Conservation (phyloP, 2,797 vertebrate genomes). For the Acropternis orthonyx region DNA sequence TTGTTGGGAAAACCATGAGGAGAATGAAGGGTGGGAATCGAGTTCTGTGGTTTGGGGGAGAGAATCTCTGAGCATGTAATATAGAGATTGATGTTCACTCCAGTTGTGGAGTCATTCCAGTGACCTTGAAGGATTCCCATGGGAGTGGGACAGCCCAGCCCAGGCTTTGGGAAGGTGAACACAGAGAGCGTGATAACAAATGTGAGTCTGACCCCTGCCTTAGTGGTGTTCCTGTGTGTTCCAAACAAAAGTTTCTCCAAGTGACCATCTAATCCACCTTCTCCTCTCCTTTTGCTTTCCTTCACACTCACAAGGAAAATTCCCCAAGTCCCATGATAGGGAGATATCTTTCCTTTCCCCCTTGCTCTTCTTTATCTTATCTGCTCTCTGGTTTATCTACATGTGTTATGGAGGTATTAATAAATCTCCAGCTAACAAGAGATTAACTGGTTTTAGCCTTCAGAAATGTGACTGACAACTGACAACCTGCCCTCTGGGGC, state of each 20-base stretch:
- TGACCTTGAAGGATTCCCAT: not conserved
- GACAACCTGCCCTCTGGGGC: not conserved
- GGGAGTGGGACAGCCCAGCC: not conserved
- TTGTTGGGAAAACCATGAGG: not conserved
- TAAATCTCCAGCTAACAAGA: not conserved
- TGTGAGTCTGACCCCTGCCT: too few relatives aligned
- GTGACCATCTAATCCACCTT: not conserved
- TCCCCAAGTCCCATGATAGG: not conserved
- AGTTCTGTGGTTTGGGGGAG: not conserved
- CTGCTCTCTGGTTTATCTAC: not conserved
- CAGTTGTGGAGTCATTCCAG: not conserved
- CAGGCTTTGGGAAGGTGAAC: not conserved
- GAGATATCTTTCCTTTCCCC: not conserved
- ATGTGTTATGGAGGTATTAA: accelerated
- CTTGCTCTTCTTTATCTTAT: not conserved
- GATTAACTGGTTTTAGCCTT: not conserved
- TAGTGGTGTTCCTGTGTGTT: not conserved
- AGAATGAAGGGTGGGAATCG: not conserved
- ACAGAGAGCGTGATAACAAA: not conserved
- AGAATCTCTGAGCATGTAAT: not conserved
- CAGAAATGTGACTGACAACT: not conserved
- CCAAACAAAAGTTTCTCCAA: not conserved
- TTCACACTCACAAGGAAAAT: not conserved
- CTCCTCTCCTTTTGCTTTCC: not conserved
- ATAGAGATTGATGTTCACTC: not conserved